These are phyloP conservation scores for Eristalinus sepulchralis DNA, from an alignment of 2,888 invertebrate species.

Conservation along the genomic window DNA sequence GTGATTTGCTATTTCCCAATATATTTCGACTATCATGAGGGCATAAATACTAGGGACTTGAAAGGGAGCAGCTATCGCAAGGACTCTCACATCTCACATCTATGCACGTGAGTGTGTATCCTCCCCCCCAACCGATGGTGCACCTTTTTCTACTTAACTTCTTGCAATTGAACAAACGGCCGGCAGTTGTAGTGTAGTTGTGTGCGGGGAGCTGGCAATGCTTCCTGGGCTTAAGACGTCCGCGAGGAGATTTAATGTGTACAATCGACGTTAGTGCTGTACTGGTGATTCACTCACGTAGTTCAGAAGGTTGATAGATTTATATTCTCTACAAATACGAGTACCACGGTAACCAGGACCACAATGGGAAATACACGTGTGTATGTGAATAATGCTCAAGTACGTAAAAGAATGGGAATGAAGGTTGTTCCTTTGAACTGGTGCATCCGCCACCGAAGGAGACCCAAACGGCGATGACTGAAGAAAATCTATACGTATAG, in stretches of 20 bases:
- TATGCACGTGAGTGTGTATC: neutral
- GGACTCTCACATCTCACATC: neutral
- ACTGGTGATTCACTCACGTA: slow-evolving; percentile 36
- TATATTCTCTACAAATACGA: neutral
- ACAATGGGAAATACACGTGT: neutral
- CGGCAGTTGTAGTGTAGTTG: no score
- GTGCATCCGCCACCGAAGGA: neutral
- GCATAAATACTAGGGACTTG: slow-evolving; percentile 43
- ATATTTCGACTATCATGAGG: slow-evolving; percentile 51
- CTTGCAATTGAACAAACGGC: neutral
- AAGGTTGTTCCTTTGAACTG: neutral
- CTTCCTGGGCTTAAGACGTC: slow-evolving; percentile 7
- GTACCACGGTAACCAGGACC: neutral
- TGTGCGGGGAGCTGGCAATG: neutral
- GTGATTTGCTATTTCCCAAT: slow-evolving; percentile 77
- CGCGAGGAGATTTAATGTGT: slow-evolving; percentile 6
- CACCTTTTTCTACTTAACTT: neutral
- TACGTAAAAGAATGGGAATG: neutral
- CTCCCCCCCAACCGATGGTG: neutral
- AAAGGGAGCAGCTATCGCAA: slow-evolving; percentile 32
- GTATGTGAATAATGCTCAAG: neutral
- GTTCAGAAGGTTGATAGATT: slow-evolving; percentile 23
- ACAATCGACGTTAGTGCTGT: slow-evolving; percentile 23
- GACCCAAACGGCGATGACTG: neutral
- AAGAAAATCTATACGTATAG: no score